Base-by-base conservation (phyloP, 2,113 vertebrate genomes). In the Probosciger aterrimus region DNA sequence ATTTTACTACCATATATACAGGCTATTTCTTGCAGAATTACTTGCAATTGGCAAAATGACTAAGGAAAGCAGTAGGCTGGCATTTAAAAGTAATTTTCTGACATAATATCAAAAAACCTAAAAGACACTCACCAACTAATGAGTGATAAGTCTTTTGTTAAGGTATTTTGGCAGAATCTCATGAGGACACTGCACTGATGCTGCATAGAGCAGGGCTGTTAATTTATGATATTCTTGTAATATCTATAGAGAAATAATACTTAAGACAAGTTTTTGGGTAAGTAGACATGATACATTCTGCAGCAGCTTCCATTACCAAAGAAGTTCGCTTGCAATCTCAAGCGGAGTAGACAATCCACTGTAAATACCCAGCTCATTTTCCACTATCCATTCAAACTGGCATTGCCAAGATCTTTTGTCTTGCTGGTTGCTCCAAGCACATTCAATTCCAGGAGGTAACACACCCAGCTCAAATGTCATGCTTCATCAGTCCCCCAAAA, bases 41-140 rank as follows among this genome's bases (percentile, higher is more conserved):
- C 67, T 92, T 67, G 50, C 62, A 75, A 15, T 28, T 87, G 82
- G 57, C 41, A 93, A 39, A 87, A 82, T 94, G 75, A 95, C 65
- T 94, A 86, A 88, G 90, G 87, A 87, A 59, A 87, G 69, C 67
- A 95, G 63, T 37, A 74, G 39, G 74, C 65, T 96, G 78, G 39
- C 75, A 79, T 90, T 89, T 77, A 81, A 39, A 83, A 92, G 76
- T 50, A 70, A 37, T 53, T 88, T 90, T 92, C 57, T 87, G 65
- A 84, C 69, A 92, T 11, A 77, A 79, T 89, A 15, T 3, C 2
- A 25, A 69, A 67, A 87, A 24, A 2, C 16, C 37, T 75, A 20
- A 13, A 67, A 79, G 85, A 68, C n/a, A 82, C 14, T 31, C n/a
- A 57, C 69, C 14, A 82, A 49, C 43, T 68, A 67, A 85, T n/a